Evolutionary conservation across 2,113 vertebrate genomes (phyloP), one percentile per base, ranked within the genome.

Genomic region (Aix galericulata): DNA sequence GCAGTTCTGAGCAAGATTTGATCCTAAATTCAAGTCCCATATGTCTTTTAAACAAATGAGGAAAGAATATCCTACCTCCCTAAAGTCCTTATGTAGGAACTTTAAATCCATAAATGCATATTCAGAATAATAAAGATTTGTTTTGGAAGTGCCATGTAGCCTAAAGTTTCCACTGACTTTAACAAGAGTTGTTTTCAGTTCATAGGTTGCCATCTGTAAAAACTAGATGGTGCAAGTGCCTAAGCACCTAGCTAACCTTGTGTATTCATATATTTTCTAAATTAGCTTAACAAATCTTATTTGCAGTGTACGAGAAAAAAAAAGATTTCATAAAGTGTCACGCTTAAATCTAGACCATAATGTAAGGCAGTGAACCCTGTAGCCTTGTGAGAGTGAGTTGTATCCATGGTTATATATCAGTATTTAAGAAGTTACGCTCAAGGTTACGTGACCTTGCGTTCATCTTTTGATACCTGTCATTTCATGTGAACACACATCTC

Each of bases 331-430:
- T 82, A 67, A 94, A 78, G 64, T 76, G 50, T 81, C 83, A 78
- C 64, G 72, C 86, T 21, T 88, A 92, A 89, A 86, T 90, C 91
- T 92, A 91, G 76, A 81, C 92, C 21, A 29, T 91, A 89, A 82
- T 82, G 50, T 80, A 74, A 91, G 63, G 63, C 82, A 89, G 52
- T 59, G 84, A 95, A 67, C 1, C 9, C 71, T 95, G 56, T 86
- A 89, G 87, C 66, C 78, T 1, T 4, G 0, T 38, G 89, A 91
- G 66, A 95, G n/a, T 67, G 62, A 92, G 87, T 67, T 89, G 44
- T 55, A 86, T 56, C 55, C 36, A 29, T 52, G 53, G 32, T 67
- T 74, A 48, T 73, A 46, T 63, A 76, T 94, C 60, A 80, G 17
- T 46, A 31, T 88, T 89, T 66, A 42, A 83, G 75, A 63, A 67